Evolutionary conservation across 2,797 vertebrate genomes (phyloP).

Genomic region (Nyctibius grandis): DNA sequence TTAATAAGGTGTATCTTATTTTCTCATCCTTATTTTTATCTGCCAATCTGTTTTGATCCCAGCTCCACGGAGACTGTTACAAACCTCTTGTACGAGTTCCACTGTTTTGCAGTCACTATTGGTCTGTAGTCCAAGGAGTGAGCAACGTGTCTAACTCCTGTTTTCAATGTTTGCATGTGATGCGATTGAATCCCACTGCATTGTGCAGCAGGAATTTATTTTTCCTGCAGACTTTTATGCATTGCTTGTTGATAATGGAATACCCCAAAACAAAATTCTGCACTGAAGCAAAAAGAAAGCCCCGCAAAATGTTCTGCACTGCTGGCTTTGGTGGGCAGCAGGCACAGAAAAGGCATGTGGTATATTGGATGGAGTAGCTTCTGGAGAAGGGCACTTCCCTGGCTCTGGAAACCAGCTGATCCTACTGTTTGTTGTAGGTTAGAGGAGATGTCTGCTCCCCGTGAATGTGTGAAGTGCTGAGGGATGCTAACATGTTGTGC

Average conservation of each 20-base stretch:
- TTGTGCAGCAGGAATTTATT: neutral
- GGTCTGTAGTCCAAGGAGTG: neutral
- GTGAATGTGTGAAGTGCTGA: neutral
- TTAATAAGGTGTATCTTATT: neutral
- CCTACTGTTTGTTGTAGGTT: neutral
- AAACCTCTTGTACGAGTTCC: neutral
- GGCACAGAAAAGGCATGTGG: neutral
- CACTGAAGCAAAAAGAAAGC: neutral
- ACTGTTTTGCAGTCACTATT: neutral
- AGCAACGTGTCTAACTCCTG: neutral
- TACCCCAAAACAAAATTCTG: neutral
- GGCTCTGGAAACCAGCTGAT: neutral
- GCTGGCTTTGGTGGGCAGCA: neutral
- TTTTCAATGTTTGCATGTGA: neutral
- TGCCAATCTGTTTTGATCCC: neutral
- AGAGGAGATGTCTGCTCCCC: neutral
- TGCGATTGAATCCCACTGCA: neutral
- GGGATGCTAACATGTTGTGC: neutral
- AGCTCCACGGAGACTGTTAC: constrained; percentile 1
- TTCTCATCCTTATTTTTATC: neutral
- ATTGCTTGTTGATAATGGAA: neutral
- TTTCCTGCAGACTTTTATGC: neutral
- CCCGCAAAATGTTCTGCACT: neutral
- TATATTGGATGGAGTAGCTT: neutral
- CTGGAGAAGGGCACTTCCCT: neutral